A percentile compares a stretch with the other conserved stretches of the same genome.
Conservation (phyloP, 2,113 vertebrate genomes). For the Irena cyanogastra region DNA sequence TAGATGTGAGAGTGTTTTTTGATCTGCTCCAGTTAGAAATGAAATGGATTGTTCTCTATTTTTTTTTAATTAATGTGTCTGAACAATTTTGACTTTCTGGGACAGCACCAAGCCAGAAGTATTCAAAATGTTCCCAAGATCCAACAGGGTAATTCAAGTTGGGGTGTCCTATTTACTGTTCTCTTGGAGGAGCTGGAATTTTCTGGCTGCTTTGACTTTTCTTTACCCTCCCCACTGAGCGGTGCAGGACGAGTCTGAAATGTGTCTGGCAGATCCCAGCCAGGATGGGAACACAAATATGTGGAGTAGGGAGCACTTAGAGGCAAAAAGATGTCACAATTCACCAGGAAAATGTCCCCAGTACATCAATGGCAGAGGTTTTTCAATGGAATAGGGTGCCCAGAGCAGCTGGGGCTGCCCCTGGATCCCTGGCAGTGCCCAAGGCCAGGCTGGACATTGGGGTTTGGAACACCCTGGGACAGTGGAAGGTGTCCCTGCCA, state of each 20-base stretch:
- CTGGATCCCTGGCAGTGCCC: neutral
- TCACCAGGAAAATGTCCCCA: neutral
- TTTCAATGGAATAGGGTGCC: neutral
- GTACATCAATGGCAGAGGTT: neutral
- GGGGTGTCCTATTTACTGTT: neutral
- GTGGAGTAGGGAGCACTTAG: neutral
- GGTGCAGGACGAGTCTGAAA: neutral
- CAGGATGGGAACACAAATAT: neutral
- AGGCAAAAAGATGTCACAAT: neutral
- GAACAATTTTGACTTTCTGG: neutral
- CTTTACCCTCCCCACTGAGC: neutral
- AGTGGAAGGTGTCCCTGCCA: neutral
- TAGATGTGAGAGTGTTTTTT: neutral
- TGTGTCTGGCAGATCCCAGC: neutral
- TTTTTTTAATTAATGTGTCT: neutral
- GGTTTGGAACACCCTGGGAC: neutral
- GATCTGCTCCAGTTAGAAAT: neutral
- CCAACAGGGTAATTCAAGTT: neutral
- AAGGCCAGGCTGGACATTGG: neutral
- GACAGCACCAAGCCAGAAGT: slow-evolving; percentile 19
- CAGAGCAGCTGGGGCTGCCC: neutral
- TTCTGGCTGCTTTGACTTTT: neutral
- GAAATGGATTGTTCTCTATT: neutral
- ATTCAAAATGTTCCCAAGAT: neutral
- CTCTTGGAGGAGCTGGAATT: neutral